Evolutionary conservation across 2,113 vertebrate species (phyloP).

Genomic region (Piaya cayana): DNA sequence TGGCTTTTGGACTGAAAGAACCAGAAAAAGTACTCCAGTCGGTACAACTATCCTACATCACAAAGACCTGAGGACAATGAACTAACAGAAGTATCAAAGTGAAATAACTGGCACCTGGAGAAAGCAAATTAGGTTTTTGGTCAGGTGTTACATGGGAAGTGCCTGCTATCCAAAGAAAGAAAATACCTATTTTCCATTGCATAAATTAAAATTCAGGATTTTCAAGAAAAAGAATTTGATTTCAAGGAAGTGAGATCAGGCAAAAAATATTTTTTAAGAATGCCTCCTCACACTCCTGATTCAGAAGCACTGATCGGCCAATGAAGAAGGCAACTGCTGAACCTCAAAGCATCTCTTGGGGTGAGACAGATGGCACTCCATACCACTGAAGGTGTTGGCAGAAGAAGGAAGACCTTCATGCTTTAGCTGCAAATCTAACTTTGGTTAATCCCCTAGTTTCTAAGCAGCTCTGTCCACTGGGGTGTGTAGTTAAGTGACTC

Average conservation of each 20-base stretch:
- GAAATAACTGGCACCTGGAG: neutral
- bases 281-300: neutral
- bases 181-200: neutral
- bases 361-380: neutral
- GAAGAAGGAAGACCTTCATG: neutral
- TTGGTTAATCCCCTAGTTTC: neutral
- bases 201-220: neutral
- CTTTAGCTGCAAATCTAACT: neutral
- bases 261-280: neutral
- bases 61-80: neutral
- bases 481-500: neutral
- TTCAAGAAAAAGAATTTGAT: neutral
- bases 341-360: neutral
- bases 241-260: neutral
- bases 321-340: neutral
- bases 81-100: neutral
- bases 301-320: neutral
- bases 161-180: neutral
- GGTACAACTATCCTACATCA: neutral
- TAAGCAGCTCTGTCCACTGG: neutral
- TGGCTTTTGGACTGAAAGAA: neutral
- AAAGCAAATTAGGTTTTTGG: neutral
- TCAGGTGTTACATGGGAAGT: neutral
- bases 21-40: neutral
- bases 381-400: fast-evolving